Conservation (phyloP, 2,888 invertebrate genomes). For the Drosophila nr. perissopoda region DNA sequence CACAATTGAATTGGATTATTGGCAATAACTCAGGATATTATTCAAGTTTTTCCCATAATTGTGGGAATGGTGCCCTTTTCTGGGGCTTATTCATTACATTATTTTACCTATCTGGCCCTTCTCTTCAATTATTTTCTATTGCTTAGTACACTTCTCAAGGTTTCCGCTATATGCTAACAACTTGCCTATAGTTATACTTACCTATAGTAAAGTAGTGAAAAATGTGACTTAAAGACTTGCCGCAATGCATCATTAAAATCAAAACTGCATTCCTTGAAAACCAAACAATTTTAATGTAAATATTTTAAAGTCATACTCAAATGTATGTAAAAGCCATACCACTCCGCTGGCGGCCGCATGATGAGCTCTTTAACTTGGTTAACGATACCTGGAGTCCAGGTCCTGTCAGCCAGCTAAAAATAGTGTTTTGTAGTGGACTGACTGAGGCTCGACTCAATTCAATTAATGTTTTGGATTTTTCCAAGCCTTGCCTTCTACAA, state of each 20-base stretch:
- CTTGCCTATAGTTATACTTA: background rate
- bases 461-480: slow-evolving; percentile 28
- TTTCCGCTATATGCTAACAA: background rate
- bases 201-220: background rate
- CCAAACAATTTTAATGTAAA: slow-evolving; percentile 75
- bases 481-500: slow-evolving; percentile 18
- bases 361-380: slow-evolving; percentile 64
- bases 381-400: slow-evolving; percentile 48
- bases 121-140: background rate
- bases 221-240: slow-evolving; percentile 25
- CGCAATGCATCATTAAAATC: slow-evolving; percentile 27
- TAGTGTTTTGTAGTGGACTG: slow-evolving; percentile 49
- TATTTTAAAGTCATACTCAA: slow-evolving; percentile 57
- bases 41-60: background rate
- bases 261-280: slow-evolving; percentile 25
- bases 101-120: background rate
- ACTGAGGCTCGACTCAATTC: slow-evolving; percentile 19
- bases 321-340: slow-evolving; percentile 18
- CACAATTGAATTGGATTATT: background rate
- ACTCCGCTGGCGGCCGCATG: slow-evolving; percentile 47
- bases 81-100: background rate
- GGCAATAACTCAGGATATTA: background rate
- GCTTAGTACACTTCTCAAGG: background rate
- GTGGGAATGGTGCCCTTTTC: background rate
- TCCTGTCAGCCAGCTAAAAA: slow-evolving; percentile 69